phyloP scores from a whole-genome alignment of 2,888 invertebrate genomes.

The Eurytoma adleriae region DNA sequence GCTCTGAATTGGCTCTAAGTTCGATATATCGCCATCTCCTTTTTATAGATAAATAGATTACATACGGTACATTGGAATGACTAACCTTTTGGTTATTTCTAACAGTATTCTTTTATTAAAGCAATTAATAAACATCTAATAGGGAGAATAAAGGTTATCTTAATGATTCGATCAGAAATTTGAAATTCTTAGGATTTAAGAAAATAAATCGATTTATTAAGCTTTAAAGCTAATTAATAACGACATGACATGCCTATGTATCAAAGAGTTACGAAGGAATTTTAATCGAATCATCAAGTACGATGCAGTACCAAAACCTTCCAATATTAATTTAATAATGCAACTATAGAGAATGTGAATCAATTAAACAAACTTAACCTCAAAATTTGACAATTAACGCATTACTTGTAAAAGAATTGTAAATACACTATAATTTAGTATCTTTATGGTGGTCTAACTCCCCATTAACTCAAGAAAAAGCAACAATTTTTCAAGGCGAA shows the following conservation, averaged over 20 bases:
- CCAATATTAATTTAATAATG: slow-evolving; percentile 18
- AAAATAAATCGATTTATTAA: neutral
- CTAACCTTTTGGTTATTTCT: too few relatives aligned
- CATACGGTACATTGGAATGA: too few relatives aligned
- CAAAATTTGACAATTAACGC: too few relatives aligned
- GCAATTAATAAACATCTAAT: too few relatives aligned
- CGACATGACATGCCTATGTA: slow-evolving; percentile 10
- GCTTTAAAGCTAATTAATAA: slow-evolving; percentile 16
- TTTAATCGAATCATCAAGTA: slow-evolving; percentile 28
- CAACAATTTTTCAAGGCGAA: neutral
- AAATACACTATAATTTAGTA: neutral
- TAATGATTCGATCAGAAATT: too few relatives aligned
- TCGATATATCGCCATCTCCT: too few relatives aligned
- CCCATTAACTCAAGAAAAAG: neutral
- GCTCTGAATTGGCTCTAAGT: too few relatives aligned
- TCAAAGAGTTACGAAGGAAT: slow-evolving; percentile 6
- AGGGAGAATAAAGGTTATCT: too few relatives aligned
- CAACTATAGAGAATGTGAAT: neutral
- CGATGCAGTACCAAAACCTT: slow-evolving; percentile 1
- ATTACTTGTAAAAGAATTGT: too few relatives aligned
- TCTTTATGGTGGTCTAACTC: neutral
- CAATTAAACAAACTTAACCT: neutral
- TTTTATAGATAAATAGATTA: too few relatives aligned
- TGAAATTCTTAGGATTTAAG: neutral
- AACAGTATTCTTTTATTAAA: too few relatives aligned